Conservation (phyloP, 2,888 invertebrate genomes). For the Oeneis ivallda region DNA sequence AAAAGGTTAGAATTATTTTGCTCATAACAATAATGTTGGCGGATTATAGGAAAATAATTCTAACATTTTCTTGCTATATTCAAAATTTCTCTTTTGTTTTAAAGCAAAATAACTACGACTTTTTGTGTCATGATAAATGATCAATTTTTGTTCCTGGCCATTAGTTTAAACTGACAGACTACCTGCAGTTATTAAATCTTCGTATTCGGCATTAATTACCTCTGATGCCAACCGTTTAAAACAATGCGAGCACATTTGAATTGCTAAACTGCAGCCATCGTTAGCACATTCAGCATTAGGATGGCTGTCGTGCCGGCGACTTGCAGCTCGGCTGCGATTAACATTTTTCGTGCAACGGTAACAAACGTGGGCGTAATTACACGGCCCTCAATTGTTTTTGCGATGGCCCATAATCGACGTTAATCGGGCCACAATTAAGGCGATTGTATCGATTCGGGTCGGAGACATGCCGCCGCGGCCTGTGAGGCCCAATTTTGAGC, state of each 20-base stretch:
- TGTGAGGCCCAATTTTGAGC: slow-evolving; percentile 47
- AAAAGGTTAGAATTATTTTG: too few species aligned
- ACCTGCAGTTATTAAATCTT: slow-evolving; percentile 1
- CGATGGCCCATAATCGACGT: slow-evolving; percentile 56
- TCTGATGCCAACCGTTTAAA: not conserved
- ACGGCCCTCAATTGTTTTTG: slow-evolving; percentile 58
- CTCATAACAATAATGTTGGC: too few species aligned
- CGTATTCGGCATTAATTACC: slow-evolving; percentile 6
- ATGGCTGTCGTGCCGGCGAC: slow-evolving; percentile 11
- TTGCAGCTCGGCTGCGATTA: slow-evolving; percentile 36
- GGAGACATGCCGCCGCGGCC: slow-evolving; percentile 49
- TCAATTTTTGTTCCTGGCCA: not conserved
- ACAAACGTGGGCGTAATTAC: slow-evolving; percentile 49
- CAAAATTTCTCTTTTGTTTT: too few species aligned
- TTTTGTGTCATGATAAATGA: too few species aligned
- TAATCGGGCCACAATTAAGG: slow-evolving; percentile 64
- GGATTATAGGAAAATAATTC: too few species aligned
- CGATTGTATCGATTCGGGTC: slow-evolving; percentile 61
- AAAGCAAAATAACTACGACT: too few species aligned
- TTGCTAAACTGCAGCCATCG: slow-evolving; percentile 5
- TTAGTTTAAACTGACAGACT: not conserved
- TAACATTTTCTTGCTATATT: too few species aligned
- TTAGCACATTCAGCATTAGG: slow-evolving; percentile 22
- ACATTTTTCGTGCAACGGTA: slow-evolving; percentile 41
- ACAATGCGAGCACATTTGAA: slow-evolving; percentile 24